These are phyloP conservation scores for Blennius ocellaris DNA, from an alignment of 2,113 vertebrate genomes.

Conservation along the genomic window DNA sequence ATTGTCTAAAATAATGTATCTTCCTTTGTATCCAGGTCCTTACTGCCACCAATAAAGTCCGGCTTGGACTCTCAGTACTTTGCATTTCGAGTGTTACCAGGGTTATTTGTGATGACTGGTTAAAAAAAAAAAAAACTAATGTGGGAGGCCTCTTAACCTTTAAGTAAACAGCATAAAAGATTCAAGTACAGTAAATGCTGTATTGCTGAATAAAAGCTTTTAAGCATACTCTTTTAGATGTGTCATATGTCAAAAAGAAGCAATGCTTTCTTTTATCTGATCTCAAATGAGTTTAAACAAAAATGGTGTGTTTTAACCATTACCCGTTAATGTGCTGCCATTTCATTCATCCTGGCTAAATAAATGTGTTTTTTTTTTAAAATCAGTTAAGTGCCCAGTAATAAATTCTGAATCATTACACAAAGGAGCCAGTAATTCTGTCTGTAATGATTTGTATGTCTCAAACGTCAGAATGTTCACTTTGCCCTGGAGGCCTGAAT, in stretches of 20 bases:
- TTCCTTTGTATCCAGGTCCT: not conserved
- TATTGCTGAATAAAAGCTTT: not conserved
- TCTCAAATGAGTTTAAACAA: not conserved
- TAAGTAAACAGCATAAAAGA: not conserved
- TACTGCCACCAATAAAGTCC: not conserved
- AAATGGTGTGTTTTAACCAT: not conserved
- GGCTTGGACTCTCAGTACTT: not conserved
- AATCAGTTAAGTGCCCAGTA: slow-evolving; percentile 8
- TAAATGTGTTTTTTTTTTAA: slow-evolving; percentile 13
- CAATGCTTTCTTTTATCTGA: not conserved
- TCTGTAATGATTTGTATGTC: slow-evolving; percentile 6
- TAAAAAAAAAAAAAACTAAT: slow-evolving; percentile 12
- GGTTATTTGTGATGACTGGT: not conserved
- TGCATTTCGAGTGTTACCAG: not conserved
- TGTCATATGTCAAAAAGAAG: not conserved
- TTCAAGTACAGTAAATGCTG: not conserved
- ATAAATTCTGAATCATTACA: slow-evolving; percentile 3
- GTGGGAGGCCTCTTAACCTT: slow-evolving; percentile 6
- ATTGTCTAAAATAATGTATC: too few species aligned
- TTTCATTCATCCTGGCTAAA: not conserved
- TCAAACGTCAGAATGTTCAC: slow-evolving; percentile 16
- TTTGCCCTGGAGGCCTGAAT: not conserved
- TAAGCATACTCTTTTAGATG: not conserved
- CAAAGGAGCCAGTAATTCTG: slow-evolving; percentile 13
- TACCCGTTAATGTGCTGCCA: not conserved